Evolutionary conservation across 2,888 invertebrate genomes (phyloP), one percentile per base, ranked within the genome.

Genomic region (Plusia festucae): DNA sequence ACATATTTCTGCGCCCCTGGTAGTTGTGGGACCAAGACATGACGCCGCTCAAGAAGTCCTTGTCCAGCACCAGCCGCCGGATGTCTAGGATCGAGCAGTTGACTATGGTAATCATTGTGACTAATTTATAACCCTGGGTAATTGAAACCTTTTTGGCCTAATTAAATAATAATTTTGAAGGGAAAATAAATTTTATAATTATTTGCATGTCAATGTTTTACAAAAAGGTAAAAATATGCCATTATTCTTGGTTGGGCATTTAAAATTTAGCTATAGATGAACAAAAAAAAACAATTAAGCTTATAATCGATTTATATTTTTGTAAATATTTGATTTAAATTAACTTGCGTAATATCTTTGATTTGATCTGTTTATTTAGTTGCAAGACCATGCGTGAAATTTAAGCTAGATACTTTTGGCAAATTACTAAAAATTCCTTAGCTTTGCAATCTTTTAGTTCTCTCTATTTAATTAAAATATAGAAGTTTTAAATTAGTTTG

Each of bases 11-110:
- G 76, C 83, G 78, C 78, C 75, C 87, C 88, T 88, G 89, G 81
- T 96, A 97, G 97, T 96, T 98, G 87, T 98, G 98, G 97, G 98
- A 98, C 96, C 97, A 98, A 96, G 97, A 98, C 93, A 97, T 98
- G 95, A 96, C 96, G 90, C 97, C 97, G 89, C 96, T 98, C 93
- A 98, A 98, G 96, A 96, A 96, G 93, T 97, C 97, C 86, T 96
- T 98, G 82, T 97, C 97, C 83, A 95, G 96, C 87, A 96, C 96
- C 93, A 96, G 97, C 91, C 96, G 97, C 90, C 96, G 97, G 95
- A 97, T 97, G 96, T 97, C 97, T 95, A 96, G 97, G 95, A 97
- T 97, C 95, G 97, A 97, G 88, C 96, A 97, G 94, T 96, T 98
- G 92, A 96, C 97, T 90, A 96, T 97, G 97, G 98, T 98, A 97